These are phyloP conservation scores for Coranthus polyacanthus DNA, from an alignment of 2,797 vertebrate species.

Conservation along the genomic window DNA sequence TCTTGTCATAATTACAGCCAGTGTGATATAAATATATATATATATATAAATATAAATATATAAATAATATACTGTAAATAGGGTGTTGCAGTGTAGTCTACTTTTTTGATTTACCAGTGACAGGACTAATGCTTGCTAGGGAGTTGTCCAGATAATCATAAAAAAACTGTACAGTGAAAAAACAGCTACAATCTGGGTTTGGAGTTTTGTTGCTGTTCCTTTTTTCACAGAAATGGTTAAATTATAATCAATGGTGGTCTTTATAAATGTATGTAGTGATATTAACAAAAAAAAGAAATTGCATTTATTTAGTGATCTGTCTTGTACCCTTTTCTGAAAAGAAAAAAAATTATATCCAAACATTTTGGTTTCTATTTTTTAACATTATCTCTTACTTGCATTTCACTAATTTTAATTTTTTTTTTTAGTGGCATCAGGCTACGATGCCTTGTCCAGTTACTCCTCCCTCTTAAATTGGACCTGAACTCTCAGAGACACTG, in stretches of 20 bases:
- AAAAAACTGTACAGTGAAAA: constrained; percentile 90
- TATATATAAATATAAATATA: constrained; percentile 87
- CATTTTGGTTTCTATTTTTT: constrained; percentile 85
- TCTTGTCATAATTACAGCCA: constrained; percentile 92
- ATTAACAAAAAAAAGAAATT: constrained; percentile 83
- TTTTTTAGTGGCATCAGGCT: constrained; percentile 68
- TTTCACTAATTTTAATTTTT: constrained; percentile 83
- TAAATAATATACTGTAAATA: constrained; percentile 98
- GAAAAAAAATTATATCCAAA: constrained; percentile 59
- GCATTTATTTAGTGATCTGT: constrained; percentile 84
- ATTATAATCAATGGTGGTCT: constrained; percentile 93
- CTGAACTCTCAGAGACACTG: constrained; percentile 45
- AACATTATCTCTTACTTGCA: constrained; percentile 81
- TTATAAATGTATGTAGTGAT: constrained; percentile 91
- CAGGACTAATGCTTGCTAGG: constrained; percentile 94
- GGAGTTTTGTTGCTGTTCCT: constrained; percentile 78
- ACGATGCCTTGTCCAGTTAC: constrained; percentile 28
- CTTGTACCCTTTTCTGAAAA: constrained; percentile 75
- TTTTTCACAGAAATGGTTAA: constrained; percentile 88
- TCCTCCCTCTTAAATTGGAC: constrained; percentile 39
- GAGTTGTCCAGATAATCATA: constrained; percentile 91
- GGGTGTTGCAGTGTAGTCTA: constrained; percentile 95
- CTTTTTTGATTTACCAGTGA: constrained; percentile 92
- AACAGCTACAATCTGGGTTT: constrained; percentile 86
- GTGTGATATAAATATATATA: constrained; percentile 88